Conservation (phyloP, 2,113 vertebrate species). For the Oncorhynchus kisutch region DNA sequence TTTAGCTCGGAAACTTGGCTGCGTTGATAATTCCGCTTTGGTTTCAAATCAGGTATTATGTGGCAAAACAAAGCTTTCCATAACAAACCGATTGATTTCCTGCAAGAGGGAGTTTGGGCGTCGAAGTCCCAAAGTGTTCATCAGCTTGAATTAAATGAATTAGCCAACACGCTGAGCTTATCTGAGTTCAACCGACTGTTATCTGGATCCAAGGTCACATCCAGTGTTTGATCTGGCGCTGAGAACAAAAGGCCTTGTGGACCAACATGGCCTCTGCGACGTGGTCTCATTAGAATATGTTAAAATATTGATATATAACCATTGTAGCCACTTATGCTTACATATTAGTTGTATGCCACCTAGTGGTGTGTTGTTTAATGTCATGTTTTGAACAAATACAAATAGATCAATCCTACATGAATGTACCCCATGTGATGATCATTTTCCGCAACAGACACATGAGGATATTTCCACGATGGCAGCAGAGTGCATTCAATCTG, state of each 20-base stretch:
- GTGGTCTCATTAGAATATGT: too few relatives aligned
- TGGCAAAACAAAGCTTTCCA: background rate
- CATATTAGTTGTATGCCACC: too few relatives aligned
- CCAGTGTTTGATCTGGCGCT: too few relatives aligned
- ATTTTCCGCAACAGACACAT: background rate
- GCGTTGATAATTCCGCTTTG: background rate
- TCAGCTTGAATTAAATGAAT: background rate
- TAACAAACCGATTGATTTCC: background rate
- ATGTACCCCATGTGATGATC: too few relatives aligned
- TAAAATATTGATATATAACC: too few relatives aligned
- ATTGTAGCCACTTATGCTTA: too few relatives aligned
- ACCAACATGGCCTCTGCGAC: too few relatives aligned
- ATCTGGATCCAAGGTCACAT: background rate
- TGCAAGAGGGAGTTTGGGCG: background rate
- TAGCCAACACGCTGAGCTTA: background rate
- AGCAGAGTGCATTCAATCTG: conserved; percentile 43
- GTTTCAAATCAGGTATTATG: background rate
- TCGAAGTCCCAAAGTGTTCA: background rate
- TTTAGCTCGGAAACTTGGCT: too few relatives aligned
- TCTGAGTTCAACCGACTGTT: background rate
- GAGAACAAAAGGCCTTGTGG: too few relatives aligned
- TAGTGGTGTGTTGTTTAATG: too few relatives aligned
- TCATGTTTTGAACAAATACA: too few relatives aligned
- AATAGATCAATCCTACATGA: too few relatives aligned
- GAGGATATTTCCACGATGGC: conserved; percentile 11